Base-by-base conservation (phyloP, 2,888 invertebrate species). In the Creontiades dilutus region DNA sequence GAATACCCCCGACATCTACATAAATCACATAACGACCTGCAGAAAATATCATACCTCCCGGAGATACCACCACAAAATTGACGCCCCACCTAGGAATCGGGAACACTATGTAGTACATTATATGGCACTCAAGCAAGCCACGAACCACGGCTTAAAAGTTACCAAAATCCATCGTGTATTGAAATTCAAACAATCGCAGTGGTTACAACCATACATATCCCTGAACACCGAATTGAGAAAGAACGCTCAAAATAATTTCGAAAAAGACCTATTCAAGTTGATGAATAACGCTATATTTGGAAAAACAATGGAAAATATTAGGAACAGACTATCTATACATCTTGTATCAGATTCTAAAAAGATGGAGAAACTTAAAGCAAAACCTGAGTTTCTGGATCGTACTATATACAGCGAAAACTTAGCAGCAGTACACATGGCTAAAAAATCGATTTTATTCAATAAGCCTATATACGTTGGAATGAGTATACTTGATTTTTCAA, bases 1-100 rank as follows among this genome's bases (percentile, higher is more conserved):
- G 84, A 87, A n/a, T 90, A 90, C 80, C 90, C 90, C 0, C 75
- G 37, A 23, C 13, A 75, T 14, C 47, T 90, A 16, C 90, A 91
- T 76, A 55, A 90, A 68, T 47, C 23, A 11, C 89, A 86, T 75
- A 84, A 90, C 55, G 16, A 61, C 46, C 68, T 37, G 80, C 12
- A 46, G n/a, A n/a, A n/a, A n/a, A n/a, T n/a, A n/a, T n/a, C n/a
- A n/a, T n/a, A n/a, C n/a, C n/a, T n/a, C n/a, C 80, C 46, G 16
- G 87, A 12, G 48, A 68, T 55, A 27, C 46, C 82, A 16, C 27
- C 14, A 91, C 91, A 90, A 68, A 91, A 78, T 61, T 91, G 68
- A 86, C 46, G 7, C 28, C 86, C 14, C 28, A n/a, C n/a, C n/a
- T 86, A 14, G 37, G 5, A 19, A 86, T 27, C 61, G 68, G 28